A percentile compares a stretch with the other conserved stretches of the same genome.
Evolutionary conservation across 1,140 invertebrate species (phyloP).

Genomic region (Tetragonula clypearis): DNA sequence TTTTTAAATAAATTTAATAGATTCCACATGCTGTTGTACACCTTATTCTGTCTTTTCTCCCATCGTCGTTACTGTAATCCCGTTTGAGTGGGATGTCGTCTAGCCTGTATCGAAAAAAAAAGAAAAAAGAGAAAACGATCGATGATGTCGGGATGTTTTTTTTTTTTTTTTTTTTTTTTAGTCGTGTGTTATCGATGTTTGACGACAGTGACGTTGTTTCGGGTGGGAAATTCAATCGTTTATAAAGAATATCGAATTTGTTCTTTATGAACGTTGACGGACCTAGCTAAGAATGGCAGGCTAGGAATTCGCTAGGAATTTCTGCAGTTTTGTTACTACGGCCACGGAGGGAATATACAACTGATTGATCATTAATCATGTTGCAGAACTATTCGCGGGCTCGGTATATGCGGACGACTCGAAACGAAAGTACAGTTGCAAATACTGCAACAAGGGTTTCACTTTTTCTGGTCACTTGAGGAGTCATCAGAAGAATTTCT

Average conservation of each 20-base stretch:
- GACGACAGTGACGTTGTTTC: not conserved
- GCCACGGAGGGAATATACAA: not conserved
- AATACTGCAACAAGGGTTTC: constrained; percentile 81
- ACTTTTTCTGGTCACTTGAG: constrained; percentile 81
- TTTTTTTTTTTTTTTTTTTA: not conserved
- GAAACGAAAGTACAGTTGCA: constrained; percentile 73
- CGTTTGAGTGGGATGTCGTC: not conserved
- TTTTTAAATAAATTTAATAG: not conserved
- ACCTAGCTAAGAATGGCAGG: not conserved
- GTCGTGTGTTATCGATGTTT: not conserved
- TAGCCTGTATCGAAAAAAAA: not conserved
- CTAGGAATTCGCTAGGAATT: not conserved
- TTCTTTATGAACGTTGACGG: not conserved
- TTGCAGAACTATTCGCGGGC: constrained; percentile 60
- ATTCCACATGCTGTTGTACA: not conserved
- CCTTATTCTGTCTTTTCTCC: not conserved
- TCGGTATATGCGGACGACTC: constrained; percentile 35
- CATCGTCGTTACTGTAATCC: not conserved
- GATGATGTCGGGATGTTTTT: not conserved
- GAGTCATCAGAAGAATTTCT: constrained; percentile 76
- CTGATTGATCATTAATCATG: constrained; percentile 52
- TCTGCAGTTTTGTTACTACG: constrained; percentile 1
- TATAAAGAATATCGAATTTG: not conserved
- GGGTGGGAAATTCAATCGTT: not conserved
- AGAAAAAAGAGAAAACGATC: not conserved